Base-by-base conservation (phyloP, 2,888 invertebrate genomes). In the Pycnomerus fuliginosus region DNA sequence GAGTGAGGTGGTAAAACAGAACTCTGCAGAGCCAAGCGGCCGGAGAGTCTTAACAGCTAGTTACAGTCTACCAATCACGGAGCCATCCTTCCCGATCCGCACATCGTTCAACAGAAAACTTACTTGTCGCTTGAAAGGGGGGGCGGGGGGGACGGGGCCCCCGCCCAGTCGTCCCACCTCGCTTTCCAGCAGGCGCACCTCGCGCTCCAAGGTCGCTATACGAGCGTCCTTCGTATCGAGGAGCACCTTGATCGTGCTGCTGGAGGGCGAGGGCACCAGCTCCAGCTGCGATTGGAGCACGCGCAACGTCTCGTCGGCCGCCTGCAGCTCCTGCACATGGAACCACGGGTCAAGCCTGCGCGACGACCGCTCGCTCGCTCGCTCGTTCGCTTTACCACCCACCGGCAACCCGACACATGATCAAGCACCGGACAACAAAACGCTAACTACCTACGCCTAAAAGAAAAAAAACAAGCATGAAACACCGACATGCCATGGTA, bases 221-320 rank as follows among this genome's bases (percentile, higher is more conserved):
- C 90, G 82, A 67, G 87, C 86, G 75, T 90, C 90, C 84, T 90
- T 85, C 63, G 86, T 87, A 77, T 86, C 87, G 76, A 87, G 80
- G 72, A 87, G 84, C 64, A 86, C 85, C 61, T 84, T 83, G 73
- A 87, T 80, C 60, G 86, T 85, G 72, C 84, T 85, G 72, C 77
- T 79, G 69, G 68, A 78, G 74, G 69, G 78, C 75, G 69, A 78
- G 74, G 70, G 85, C 71, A 83, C 83, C 68, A 85, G 80, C 77
- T 87, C 87, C 80, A 87, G 77, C 77, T 86, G 85, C 71, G 75
- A 77, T 80, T 87, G 86, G 76, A 87, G 83, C 74, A 84, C 82
- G 79, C 85, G 85, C 80, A 87, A 82, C 70, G 84, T 84, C 81
- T 87, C 86, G 79, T 86, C 85, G 79, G 86, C 84, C 72, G 84